Percentiles rank a stretch among this genome's conserved stretches.
phyloP scores from a whole-genome alignment of 2,113 vertebrate genomes.

The Aldabrachelys gigantea region DNA sequence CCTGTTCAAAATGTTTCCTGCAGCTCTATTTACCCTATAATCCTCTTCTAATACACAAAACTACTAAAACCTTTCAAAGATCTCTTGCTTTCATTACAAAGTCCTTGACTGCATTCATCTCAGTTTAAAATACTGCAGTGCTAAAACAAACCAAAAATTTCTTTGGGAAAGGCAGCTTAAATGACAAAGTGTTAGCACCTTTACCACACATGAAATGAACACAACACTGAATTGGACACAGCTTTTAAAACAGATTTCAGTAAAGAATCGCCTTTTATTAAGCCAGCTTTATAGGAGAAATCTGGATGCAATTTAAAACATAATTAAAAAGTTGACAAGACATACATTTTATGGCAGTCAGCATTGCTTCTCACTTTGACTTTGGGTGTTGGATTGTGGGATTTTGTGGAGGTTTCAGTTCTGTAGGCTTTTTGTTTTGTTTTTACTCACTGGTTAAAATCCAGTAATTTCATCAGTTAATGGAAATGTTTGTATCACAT shows the following conservation, averaged over 20 bases:
- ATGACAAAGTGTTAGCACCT: conserved; percentile 34
- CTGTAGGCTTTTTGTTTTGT: not conserved
- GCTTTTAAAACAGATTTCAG: conserved; percentile 1
- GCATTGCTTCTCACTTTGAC: not conserved
- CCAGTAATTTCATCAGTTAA: not conserved
- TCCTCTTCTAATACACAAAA: conserved; percentile 35
- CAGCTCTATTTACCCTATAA: conserved; percentile 25
- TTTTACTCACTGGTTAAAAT: not conserved
- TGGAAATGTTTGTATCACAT: not conserved
- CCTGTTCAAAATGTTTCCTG: conserved; percentile 53
- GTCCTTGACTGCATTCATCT: conserved; percentile 23
- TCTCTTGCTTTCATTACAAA: conserved; percentile 51
- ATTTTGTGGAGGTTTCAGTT: not conserved
- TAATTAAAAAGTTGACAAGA: not conserved
- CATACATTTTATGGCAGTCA: not conserved
- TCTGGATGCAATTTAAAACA: not conserved
- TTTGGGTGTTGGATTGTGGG: not conserved
- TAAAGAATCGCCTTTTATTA: not conserved
- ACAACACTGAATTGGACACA: not conserved
- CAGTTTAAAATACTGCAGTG: conserved; percentile 35
- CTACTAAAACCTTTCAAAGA: not conserved
- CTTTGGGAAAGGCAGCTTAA: conserved; percentile 4
- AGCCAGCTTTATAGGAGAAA: not conserved
- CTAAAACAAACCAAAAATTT: conserved; percentile 49
- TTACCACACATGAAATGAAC: conserved; percentile 4